Conservation (phyloP, 2,113 vertebrate species). For the Phrynosoma blainvillii region DNA sequence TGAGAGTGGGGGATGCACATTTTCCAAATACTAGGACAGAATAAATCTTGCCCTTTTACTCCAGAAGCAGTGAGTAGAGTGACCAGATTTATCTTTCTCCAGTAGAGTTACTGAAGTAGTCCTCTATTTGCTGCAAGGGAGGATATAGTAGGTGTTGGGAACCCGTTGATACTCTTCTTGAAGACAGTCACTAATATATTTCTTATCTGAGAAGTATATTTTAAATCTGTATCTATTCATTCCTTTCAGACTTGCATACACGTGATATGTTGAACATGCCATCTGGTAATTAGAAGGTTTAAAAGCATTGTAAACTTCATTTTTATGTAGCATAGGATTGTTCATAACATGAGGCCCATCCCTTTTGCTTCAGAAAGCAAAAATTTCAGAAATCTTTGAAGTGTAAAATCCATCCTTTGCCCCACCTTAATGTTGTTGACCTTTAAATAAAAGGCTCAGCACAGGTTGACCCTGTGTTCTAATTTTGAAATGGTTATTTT, state of each 20-base stretch:
- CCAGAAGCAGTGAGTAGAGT: neutral
- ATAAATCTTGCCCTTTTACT: too few species aligned
- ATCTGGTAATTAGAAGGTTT: neutral
- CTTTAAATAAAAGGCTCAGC: neutral
- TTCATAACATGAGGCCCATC: conserved; percentile 14
- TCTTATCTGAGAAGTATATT: neutral
- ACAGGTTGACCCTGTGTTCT: neutral
- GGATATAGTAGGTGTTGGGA: neutral
- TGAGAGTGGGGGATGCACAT: neutral
- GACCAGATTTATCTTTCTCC: neutral
- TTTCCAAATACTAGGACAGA: neutral
- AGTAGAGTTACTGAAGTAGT: neutral
- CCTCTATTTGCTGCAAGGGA: neutral
- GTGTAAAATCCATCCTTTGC: conserved; percentile 1
- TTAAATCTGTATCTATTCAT: neutral
- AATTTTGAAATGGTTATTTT: conserved; percentile 19
- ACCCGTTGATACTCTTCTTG: neutral
- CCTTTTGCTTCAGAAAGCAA: conserved; percentile 6
- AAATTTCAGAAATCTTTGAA: conserved; percentile 33
- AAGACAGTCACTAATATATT: neutral
- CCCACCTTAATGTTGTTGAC: conserved; percentile 22
- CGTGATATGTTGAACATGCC: neutral
- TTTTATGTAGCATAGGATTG: neutral
- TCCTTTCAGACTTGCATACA: neutral
- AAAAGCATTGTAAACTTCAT: conserved; percentile 6